phyloP scores from a whole-genome alignment of 2,888 invertebrate species.

The Latrodectus elegans region DNA sequence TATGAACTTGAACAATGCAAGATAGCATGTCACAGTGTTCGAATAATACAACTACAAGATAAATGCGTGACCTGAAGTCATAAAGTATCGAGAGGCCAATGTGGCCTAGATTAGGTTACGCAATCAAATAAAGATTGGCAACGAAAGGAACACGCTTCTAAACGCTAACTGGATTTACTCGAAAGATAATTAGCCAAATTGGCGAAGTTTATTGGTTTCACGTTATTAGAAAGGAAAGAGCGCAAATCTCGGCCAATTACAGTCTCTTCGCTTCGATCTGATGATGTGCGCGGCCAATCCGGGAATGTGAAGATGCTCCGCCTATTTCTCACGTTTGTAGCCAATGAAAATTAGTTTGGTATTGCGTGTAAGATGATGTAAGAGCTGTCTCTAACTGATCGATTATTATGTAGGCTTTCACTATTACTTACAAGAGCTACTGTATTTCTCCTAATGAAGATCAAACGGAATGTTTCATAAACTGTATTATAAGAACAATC shows the following conservation, averaged over 20 bases:
- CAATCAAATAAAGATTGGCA: conserved; percentile 56
- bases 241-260: conserved; percentile 68
- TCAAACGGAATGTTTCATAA: too few relatives aligned
- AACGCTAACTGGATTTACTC: conserved; percentile 56
- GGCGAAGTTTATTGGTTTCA: conserved; percentile 62
- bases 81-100: conserved; percentile 36
- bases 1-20: too few relatives aligned
- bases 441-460: too few relatives aligned
- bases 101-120: conserved; percentile 35
- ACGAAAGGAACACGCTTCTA: conserved; percentile 23
- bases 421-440: too few relatives aligned
- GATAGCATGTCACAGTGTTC: too few relatives aligned
- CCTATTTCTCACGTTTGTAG: conserved; percentile 8
- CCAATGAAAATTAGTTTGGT: conserved; percentile 33
- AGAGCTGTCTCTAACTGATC: conserved; percentile 26
- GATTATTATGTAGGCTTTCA: background rate
- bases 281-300: conserved; percentile 61
- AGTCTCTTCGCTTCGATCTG: conserved; percentile 27
- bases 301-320: conserved; percentile 20
- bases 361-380: conserved; percentile 50
- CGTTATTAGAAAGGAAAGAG: conserved; percentile 56
- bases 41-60: background rate
- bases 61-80: conserved; percentile 37
- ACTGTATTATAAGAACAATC: too few relatives aligned
- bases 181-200: conserved; percentile 64